A percentile compares a stretch with the other conserved stretches of the same genome.
Conservation (phyloP, 2,888 invertebrate species). For the Sminthurinus aureus region DNA sequence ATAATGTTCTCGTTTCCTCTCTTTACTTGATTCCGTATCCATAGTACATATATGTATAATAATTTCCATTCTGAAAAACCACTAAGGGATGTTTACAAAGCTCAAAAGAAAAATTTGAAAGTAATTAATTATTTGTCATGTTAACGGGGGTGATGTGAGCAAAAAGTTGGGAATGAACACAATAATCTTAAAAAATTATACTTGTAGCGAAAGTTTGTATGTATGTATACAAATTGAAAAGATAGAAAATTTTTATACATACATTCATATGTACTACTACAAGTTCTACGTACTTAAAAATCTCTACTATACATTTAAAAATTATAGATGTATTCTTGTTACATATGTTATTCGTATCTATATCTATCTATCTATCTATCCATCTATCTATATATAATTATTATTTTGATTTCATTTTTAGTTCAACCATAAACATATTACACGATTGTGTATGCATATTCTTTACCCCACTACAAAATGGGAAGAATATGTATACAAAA, state of each 20-base stretch:
- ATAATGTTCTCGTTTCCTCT: no score
- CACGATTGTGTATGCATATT: no score
- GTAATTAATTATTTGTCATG: constrained; percentile 39
- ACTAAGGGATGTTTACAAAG: neutral
- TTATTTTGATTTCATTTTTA: no score
- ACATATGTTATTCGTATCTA: constrained; percentile 1
- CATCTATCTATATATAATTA: neutral
- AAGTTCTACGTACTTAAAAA: no score
- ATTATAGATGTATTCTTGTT: no score
- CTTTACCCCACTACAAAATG: no score
- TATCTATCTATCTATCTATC: neutral
- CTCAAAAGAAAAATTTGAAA: constrained; percentile 26
- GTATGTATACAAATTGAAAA: neutral
- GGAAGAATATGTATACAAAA: no score
- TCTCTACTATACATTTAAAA: no score
- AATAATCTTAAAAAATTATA: constrained; percentile 7
- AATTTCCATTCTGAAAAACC: neutral
- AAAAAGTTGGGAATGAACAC: constrained; percentile 15
- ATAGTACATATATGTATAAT: neutral
- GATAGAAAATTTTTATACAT: no score
- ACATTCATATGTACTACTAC: no score
- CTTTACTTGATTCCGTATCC: no score
- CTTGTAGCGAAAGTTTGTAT: constrained; percentile 5
- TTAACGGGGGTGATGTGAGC: constrained; percentile 29
- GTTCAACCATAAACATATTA: no score